A percentile compares a stretch with the other conserved stretches of the same genome.
Evolutionary conservation across 2,797 vertebrate genomes (phyloP).

Genomic region (Champsocephalus gunnari): DNA sequence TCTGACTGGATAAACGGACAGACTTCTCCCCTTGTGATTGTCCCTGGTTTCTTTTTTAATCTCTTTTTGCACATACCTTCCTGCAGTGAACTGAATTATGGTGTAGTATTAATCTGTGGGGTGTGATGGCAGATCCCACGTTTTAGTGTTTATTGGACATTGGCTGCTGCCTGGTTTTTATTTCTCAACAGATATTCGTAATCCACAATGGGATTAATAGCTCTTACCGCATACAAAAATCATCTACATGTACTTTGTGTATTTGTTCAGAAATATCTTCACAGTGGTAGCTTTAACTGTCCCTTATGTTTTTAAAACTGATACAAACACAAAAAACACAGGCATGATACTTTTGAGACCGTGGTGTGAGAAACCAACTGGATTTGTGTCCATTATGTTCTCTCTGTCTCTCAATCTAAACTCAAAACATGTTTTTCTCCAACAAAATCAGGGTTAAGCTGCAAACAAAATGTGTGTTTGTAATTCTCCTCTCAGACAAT

Average conservation of each 20-base stretch:
- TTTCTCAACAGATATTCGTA: constrained; percentile 55
- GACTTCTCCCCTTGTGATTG: constrained; percentile 38
- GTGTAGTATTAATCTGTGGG: constrained; percentile 61
- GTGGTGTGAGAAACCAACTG: constrained; percentile 1
- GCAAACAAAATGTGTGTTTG: background rate
- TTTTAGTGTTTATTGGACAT: constrained; percentile 23
- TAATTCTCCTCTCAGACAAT: background rate
- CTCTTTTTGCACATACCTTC: constrained; percentile 58
- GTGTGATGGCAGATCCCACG: constrained; percentile 40
- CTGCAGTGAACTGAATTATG: constrained; percentile 45
- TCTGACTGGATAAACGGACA: constrained; percentile 48
- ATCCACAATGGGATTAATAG: constrained; percentile 68
- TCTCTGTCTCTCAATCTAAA: background rate
- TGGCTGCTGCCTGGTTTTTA: constrained; percentile 36
- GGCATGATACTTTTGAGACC: constrained; percentile 3
- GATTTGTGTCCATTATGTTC: background rate
- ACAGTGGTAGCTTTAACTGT: constrained; percentile 14
- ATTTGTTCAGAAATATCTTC: constrained; percentile 31
- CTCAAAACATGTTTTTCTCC: background rate
- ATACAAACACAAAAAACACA: constrained; percentile 27
- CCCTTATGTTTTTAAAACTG: constrained; percentile 12
- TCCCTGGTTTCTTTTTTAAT: constrained; percentile 68
- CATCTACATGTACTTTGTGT: constrained; percentile 38
- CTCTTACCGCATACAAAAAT: constrained; percentile 42
- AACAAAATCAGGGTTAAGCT: background rate